phyloP scores from a whole-genome alignment of 2,113 vertebrate species.

The Chaetops frenatus region DNA sequence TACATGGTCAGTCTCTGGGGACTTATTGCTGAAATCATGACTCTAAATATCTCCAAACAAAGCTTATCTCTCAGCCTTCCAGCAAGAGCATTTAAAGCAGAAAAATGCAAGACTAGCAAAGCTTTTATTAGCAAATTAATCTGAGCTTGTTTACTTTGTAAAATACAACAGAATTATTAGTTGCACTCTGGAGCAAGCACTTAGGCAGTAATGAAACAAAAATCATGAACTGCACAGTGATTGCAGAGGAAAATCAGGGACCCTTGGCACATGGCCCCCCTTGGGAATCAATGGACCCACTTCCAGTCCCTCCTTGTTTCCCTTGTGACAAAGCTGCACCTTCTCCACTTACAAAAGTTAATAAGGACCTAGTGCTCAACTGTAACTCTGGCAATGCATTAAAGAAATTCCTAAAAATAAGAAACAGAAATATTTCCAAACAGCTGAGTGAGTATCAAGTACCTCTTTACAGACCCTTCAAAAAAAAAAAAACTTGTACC shows the following conservation, averaged over 20 bases:
- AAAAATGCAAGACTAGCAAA: slow-evolving; percentile 5
- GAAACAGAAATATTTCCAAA: neutral
- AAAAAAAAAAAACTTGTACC: neutral
- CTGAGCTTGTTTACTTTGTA: neutral
- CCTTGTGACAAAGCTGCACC: neutral
- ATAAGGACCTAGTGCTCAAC: neutral
- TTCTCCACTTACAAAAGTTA: neutral
- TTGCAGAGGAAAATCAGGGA: neutral
- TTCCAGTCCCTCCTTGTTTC: neutral
- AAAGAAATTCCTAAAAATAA: neutral
- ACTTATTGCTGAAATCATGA: neutral
- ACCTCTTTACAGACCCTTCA: neutral
- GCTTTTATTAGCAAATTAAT: slow-evolving; percentile 37
- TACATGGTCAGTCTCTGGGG: neutral
- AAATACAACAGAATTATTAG: neutral
- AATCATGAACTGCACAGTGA: neutral
- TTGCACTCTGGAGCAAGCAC: neutral
- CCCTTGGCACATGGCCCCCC: neutral
- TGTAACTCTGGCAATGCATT: neutral
- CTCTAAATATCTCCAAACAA: neutral
- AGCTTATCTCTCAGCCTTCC: slow-evolving; percentile 3
- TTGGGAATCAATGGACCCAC: neutral
- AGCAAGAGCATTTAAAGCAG: neutral
- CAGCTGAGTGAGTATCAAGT: neutral
- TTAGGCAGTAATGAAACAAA: neutral